Evolutionary conservation across 2,888 invertebrate genomes (phyloP), one percentile per base, ranked within the genome.

Genomic region (Ligdia adustata): DNA sequence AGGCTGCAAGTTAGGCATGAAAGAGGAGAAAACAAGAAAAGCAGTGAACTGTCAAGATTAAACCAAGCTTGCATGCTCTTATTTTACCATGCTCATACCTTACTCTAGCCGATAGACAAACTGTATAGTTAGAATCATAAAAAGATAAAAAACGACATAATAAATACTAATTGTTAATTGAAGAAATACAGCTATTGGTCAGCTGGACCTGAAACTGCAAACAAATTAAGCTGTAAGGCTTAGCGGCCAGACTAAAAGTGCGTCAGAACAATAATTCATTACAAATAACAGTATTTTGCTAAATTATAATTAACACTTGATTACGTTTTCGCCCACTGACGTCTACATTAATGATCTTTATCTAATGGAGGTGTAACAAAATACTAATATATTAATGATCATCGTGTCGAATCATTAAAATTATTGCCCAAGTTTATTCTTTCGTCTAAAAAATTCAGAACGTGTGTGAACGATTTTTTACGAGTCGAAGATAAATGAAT

Each of bases 401-500:
- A 43, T 42, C 29, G 47, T 53, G 59, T 60, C 59, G 57, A 55
- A 60, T 57, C 44, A 49, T 52, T 47, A 53, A 53, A 58, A 52
- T 47, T 60, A 60, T 53, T 55, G 47, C 53, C 18, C 38, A 50
- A 47, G 51, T 52, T 52, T 40, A 48, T 53, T 52, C 52, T 47
- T 47, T 50, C 18, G 28, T n/a, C n/a, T n/a, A n/a, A n/a, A 31
- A 49, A 58, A 61, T 54, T 53, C 51, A 37, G 46, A 54, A 56
- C 38, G 56, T 52, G 57, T 57, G 57, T 60, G 59, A 60, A 57
- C 57, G 55, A 53, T 59, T 48, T 66, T 71, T 72, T 72, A 72
- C 62, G 69, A 69, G 53, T 40, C 32, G 46, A 49, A 70, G 61
- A 60, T 73, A 73, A 70, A 73, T 72, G 66, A 72, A 72, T 69